A percentile compares a stretch with the other conserved stretches of the same genome.
Conservation (phyloP, 1,140 invertebrate species). For the Pseudomyrmex cubaensis region DNA sequence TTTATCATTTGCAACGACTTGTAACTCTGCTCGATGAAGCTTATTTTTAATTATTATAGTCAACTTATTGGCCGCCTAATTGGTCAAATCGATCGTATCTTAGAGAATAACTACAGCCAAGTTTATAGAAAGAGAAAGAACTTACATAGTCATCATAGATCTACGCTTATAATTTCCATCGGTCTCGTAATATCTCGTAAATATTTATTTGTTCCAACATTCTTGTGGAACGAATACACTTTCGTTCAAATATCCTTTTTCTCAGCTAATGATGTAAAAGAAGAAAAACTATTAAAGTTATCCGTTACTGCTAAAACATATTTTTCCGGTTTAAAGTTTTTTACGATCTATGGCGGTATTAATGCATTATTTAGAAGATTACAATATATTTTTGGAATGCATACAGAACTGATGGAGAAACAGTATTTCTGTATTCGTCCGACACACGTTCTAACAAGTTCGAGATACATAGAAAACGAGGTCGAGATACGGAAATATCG, state of each 20-base stretch:
- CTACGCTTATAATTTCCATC: neutral
- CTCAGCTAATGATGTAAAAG: neutral
- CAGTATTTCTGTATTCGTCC: neutral
- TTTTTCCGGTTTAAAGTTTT: no score
- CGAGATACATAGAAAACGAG: slow-evolving; percentile 27
- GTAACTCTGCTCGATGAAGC: neutral
- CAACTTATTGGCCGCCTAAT: slow-evolving; percentile 32
- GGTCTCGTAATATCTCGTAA: neutral
- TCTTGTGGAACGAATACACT: neutral
- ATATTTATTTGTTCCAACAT: neutral
- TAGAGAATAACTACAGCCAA: slow-evolving; percentile 45
- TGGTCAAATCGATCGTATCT: slow-evolving; percentile 50
- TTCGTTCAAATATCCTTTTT: neutral
- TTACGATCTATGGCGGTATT: no score
- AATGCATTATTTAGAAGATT: no score
- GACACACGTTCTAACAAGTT: slow-evolving; percentile 24
- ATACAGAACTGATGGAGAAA: neutral
- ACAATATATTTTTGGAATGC: neutral
- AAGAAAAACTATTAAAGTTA: neutral
- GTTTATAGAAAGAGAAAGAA: slow-evolving; percentile 32
- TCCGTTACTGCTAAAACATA: no score
- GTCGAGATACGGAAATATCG: slow-evolving; percentile 37
- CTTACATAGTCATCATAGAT: slow-evolving; percentile 19
- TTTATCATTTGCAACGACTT: slow-evolving; percentile 7
- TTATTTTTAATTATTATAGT: slow-evolving; percentile 1